Conservation (phyloP, 2,888 invertebrate genomes). For the Erebia epiphron region DNA sequence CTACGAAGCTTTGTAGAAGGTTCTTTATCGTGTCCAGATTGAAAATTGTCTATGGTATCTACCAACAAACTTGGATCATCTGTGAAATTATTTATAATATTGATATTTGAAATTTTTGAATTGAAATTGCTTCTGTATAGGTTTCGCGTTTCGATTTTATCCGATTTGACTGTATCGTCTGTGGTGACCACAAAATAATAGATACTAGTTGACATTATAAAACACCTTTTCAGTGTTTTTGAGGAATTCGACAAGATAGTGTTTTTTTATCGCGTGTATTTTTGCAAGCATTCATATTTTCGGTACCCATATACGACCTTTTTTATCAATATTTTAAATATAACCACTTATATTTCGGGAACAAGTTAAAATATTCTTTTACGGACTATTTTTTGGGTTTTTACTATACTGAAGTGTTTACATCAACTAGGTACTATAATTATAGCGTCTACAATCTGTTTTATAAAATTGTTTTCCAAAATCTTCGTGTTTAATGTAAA, state of each 20-base stretch:
- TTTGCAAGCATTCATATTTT: slow-evolving; percentile 17
- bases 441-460: slow-evolving; percentile 14
- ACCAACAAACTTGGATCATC: neutral
- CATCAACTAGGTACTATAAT: slow-evolving; percentile 3
- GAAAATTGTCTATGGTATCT: neutral
- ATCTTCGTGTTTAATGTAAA: neutral
- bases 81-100: too few species aligned
- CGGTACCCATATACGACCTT: slow-evolving; percentile 9
- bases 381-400: slow-evolving; percentile 18
- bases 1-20: slow-evolving; percentile 52
- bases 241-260: slow-evolving; percentile 12
- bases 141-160: too few species aligned
- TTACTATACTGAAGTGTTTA: slow-evolving; percentile 10
- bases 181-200: neutral
- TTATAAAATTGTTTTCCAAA: slow-evolving; percentile 13
- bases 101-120: too few species aligned
- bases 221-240: slow-evolving; percentile 45
- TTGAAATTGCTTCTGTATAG: too few species aligned
- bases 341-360: slow-evolving; percentile 22
- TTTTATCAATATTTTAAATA: slow-evolving; percentile 10
- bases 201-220: slow-evolving; percentile 39
- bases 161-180: neutral
- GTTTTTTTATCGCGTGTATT: slow-evolving; percentile 13
- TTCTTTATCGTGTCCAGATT: slow-evolving; percentile 48
- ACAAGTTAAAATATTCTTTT: slow-evolving; percentile 16